Evolutionary conservation across 2,113 vertebrate species (phyloP), one percentile per base, ranked within the genome.

Genomic region (Sardina pilchardus): DNA sequence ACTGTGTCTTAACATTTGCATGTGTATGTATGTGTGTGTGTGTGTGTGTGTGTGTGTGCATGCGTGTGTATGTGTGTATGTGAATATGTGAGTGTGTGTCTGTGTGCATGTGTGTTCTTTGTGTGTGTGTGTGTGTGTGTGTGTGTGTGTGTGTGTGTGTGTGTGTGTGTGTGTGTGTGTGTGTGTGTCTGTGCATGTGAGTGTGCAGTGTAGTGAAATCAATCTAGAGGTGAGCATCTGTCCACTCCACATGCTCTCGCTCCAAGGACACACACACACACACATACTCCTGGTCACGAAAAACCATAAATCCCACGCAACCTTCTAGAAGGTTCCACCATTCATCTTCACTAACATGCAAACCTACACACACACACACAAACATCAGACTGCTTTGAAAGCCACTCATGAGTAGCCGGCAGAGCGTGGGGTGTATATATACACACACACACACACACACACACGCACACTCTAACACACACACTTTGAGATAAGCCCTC

Each of bases 151-250:
- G 24, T 67, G 24, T 67, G 59, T 5, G 59, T 26, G 24, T 5
- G 24, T 26, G 24, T n/a, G 59, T 63, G 59, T 63, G 59, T 63
- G 59, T 63, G 59, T 26, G 59, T 26, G 24, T 6, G 24, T 8
- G 9, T 63, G 59, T 26, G 59, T 67, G 59, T 8, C 5, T 26
- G 24, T 4, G 24, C 12, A 30, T 67, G 59, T 67, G 59, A 7
- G n/a, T 67, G 59, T 30, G 53, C 2, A n/a, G 59, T 63, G 63
- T 71, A 12, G 63, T 71, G 63, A 71, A 71, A 71, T 71, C 63
- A 71, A 71, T 71, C 26, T 26, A 71, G 63, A 71, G 63, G 24
- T 71, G 63, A 71, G 63, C 63, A 30, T 71, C 63, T 71, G 26
- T 71, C 26, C 26, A 16, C 26, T n/a, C 59, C 26, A 67, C 10